Conservation (phyloP, 2,888 invertebrate species). For the Fragum whitleyi region DNA sequence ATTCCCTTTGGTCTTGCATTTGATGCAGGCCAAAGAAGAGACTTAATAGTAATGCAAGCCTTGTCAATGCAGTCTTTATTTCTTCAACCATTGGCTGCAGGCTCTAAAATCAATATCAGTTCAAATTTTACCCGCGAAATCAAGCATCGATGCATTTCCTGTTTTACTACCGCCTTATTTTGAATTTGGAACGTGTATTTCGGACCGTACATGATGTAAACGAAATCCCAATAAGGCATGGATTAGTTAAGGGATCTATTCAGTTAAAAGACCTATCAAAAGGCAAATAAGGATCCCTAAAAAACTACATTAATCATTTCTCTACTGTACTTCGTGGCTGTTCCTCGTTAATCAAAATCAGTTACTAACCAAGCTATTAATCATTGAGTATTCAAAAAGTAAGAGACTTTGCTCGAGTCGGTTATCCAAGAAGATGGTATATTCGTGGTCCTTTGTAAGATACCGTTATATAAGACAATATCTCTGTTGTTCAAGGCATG, state of each 20-base stretch:
- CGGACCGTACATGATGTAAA: background rate
- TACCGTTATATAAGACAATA: conserved; percentile 28
- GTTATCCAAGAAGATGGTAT: conserved; percentile 16
- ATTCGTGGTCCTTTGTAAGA: conserved; percentile 19
- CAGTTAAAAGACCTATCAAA: background rate
- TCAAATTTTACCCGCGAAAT: conserved; percentile 43
- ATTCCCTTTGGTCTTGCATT: too few relatives aligned
- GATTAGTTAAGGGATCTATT: background rate
- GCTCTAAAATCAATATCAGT: conserved; percentile 45
- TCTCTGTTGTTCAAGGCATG: conserved; percentile 19
- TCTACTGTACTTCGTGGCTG: conserved; percentile 14
- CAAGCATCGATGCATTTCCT: conserved; percentile 38
- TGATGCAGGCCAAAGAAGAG: too few relatives aligned
- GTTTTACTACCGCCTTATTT: conserved; percentile 38
- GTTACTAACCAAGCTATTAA: conserved; percentile 25
- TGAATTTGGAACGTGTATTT: conserved; percentile 11
- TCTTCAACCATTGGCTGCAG: conserved; percentile 9
- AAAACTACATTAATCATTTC: conserved; percentile 2
- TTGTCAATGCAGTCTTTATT: too few relatives aligned
- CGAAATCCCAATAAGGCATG: background rate
- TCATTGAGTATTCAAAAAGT: conserved; percentile 12
- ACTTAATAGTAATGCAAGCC: too few relatives aligned
- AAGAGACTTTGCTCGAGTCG: background rate
- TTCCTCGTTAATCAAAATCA: conserved; percentile 21
- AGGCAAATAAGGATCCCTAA: background rate